A percentile compares a stretch with the other conserved stretches of the same genome.
These are phyloP conservation scores for Alectura lathami DNA, from an alignment of 2,113 vertebrate genomes.

Conservation along the genomic window DNA sequence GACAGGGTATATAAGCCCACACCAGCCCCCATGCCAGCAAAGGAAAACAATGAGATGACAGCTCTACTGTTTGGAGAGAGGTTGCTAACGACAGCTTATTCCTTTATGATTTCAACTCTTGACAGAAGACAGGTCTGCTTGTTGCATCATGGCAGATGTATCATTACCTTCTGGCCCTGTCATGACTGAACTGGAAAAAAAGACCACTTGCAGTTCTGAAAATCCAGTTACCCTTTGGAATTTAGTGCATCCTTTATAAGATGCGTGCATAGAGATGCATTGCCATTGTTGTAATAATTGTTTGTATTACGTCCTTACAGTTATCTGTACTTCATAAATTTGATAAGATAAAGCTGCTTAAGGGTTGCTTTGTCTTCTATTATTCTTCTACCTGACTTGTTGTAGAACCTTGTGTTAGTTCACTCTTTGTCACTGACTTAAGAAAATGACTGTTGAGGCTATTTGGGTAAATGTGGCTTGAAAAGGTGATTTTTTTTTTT, in stretches of 20 bases:
- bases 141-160: constrained; percentile 94
- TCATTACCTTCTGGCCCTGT: constrained; percentile 97
- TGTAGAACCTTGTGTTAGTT: constrained; percentile 36
- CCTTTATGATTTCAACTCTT: constrained; percentile 94
- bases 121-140: constrained; percentile 95
- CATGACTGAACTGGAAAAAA: constrained; percentile 81
- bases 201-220: constrained; percentile 64
- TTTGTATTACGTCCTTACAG: neutral
- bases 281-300: constrained; percentile 33
- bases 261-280: neutral
- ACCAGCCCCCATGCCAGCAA: constrained; percentile 70
- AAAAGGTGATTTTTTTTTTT: neutral
- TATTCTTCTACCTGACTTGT: neutral
- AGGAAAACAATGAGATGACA: constrained; percentile 88
- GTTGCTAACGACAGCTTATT: constrained; percentile 95
- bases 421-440: constrained; percentile 42
- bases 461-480: constrained; percentile 28
- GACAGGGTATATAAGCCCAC: constrained; percentile 79
- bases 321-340: constrained; percentile 8
- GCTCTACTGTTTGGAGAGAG: constrained; percentile 88
- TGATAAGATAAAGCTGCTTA: constrained; percentile 34
- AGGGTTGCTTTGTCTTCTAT: neutral
- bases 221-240: constrained; percentile 75
- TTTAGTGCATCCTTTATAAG: constrained; percentile 56
- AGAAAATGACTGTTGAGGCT: constrained; percentile 44